phyloP scores from a whole-genome alignment of 1,140 invertebrate species.

The Condylostylus longicornis region DNA sequence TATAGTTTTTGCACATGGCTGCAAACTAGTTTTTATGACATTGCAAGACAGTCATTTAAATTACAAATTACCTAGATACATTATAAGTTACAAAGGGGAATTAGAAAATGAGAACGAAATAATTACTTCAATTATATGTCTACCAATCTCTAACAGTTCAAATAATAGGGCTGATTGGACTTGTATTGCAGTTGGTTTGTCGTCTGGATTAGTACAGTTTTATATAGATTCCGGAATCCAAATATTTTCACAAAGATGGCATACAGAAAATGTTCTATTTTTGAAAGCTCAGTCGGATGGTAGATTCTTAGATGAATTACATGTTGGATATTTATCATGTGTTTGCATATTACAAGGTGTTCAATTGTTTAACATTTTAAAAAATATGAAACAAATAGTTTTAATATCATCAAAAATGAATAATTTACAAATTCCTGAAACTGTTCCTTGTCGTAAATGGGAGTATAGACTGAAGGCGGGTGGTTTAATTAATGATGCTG shows the following conservation, averaged over 20 bases:
- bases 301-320: conserved; percentile 54
- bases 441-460: conserved; percentile 62
- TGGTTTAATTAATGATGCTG: conserved; percentile 51
- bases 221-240: conserved; percentile 77
- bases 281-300: conserved; percentile 70
- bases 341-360: conserved; percentile 72
- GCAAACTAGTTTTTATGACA: conserved; percentile 47
- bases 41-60: conserved; percentile 46
- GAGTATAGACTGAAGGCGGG: conserved; percentile 59
- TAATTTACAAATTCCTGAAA: conserved; percentile 13
- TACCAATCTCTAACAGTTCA: conserved; percentile 33
- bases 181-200: conserved; percentile 75
- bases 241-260: conserved; percentile 68
- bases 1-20: conserved; percentile 48
- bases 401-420: not conserved
- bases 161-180: conserved; percentile 65
- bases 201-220: conserved; percentile 69
- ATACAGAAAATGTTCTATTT: conserved; percentile 61
- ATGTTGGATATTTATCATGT: conserved; percentile 59
- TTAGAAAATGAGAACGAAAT: conserved; percentile 35
- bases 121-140: conserved; percentile 34
- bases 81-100: conserved; percentile 39
- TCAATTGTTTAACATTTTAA: conserved; percentile 48
- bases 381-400: conserved; percentile 13
- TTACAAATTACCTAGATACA: conserved; percentile 34